These are phyloP conservation scores for Mergus octosetaceus DNA, from an alignment of 2,797 vertebrate species.

Conservation along the genomic window DNA sequence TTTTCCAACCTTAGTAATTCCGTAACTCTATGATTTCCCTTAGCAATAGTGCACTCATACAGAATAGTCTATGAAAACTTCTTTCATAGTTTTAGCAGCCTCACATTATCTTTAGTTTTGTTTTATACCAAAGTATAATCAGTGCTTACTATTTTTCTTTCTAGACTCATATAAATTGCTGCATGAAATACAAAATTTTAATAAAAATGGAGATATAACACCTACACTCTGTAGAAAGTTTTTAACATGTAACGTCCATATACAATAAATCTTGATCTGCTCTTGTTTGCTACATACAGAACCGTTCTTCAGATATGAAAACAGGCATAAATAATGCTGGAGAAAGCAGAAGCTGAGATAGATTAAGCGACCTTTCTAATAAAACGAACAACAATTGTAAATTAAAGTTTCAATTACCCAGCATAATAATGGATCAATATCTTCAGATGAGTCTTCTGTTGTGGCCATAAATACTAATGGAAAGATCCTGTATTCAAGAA, in stretches of 20 bases:
- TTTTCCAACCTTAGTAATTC: too few relatives aligned
- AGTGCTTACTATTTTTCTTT: not conserved
- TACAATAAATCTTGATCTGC: slow-evolving; percentile 21
- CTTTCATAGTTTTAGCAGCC: not conserved
- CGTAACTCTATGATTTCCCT: not conserved
- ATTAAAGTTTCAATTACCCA: slow-evolving; percentile 41
- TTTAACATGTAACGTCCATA: not conserved
- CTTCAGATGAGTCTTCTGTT: not conserved
- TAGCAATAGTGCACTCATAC: not conserved
- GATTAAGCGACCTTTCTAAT: slow-evolving; percentile 45
- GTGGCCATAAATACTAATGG: not conserved
- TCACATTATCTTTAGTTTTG: not conserved
- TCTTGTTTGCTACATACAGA: not conserved
- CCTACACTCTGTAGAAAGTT: not conserved
- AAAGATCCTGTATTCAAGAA: not conserved
- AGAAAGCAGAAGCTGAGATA: slow-evolving; percentile 6
- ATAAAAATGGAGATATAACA: slow-evolving; percentile 13
- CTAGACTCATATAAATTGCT: not conserved
- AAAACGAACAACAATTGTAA: slow-evolving; percentile 33
- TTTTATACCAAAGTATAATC: not conserved
- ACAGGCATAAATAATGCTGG: slow-evolving; percentile 16
- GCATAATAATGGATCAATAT: slow-evolving; percentile 25
- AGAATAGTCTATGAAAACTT: not conserved
- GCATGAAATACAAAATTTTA: not conserved
- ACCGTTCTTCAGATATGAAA: slow-evolving; percentile 11